Evolutionary conservation across 2,797 vertebrate species (phyloP).

Genomic region (Poecile montanus): DNA sequence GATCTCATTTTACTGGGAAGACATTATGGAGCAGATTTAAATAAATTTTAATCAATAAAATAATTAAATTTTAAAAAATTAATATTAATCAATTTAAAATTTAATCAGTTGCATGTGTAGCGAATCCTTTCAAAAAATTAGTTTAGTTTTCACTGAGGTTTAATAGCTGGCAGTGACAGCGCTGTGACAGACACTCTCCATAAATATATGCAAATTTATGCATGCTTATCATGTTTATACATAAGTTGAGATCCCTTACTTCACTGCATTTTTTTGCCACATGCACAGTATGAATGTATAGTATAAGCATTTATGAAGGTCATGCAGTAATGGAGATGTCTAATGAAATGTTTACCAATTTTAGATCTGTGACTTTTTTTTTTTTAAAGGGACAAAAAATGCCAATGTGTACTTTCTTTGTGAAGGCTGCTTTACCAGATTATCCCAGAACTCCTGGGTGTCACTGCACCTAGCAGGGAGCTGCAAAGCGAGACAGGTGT

Average conservation of each 20-base stretch:
- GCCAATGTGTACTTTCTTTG: not conserved
- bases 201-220: slow-evolving; percentile 53
- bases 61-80: no score
- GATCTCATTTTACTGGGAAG: not conserved
- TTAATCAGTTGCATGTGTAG: not conserved
- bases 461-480: slow-evolving; percentile 8
- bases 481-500: slow-evolving; percentile 49
- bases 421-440: not conserved
- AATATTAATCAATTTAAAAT: not conserved
- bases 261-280: slow-evolving; percentile 3
- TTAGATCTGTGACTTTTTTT: not conserved
- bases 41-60: not conserved
- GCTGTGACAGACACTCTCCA: not conserved
- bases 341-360: not conserved
- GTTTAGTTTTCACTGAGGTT: slow-evolving; percentile 14
- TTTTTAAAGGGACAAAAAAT: not conserved
- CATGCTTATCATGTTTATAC: slow-evolving; percentile 12
- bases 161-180: slow-evolving; percentile 17
- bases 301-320: not conserved
- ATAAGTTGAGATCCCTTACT: slow-evolving; percentile 16
- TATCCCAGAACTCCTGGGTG: slow-evolving; percentile 6
- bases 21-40: slow-evolving; percentile 13
- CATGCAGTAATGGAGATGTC: not conserved
- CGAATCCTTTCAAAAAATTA: not conserved
- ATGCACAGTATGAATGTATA: not conserved